These are phyloP conservation scores for Scomber scombrus DNA, from an alignment of 2,113 vertebrate species.

Conservation along the genomic window DNA sequence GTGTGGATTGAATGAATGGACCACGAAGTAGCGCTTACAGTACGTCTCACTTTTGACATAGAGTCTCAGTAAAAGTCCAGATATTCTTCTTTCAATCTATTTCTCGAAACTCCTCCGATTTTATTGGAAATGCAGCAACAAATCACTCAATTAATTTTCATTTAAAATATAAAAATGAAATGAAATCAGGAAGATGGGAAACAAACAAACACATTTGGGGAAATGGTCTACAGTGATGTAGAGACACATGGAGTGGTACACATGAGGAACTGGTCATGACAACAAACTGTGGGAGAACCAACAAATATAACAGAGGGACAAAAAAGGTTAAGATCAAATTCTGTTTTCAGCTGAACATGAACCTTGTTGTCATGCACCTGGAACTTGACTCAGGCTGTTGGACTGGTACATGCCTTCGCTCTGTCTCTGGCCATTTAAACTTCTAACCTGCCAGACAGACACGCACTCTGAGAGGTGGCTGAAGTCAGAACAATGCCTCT, in stretches of 20 bases:
- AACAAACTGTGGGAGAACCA: not conserved
- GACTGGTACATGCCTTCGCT: not conserved
- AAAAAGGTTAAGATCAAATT: no score
- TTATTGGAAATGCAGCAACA: no score
- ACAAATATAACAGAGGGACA: not conserved
- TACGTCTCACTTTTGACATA: no score
- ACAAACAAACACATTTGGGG: not conserved
- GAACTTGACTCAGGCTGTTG: not conserved
- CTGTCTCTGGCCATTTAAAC: slow-evolving; percentile 4
- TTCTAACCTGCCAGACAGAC: slow-evolving; percentile 9
- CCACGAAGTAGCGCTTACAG: no score
- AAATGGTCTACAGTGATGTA: not conserved
- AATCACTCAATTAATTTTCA: no score
- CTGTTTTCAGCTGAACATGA: not conserved
- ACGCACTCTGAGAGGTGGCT: not conserved
- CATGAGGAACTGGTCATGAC: not conserved
- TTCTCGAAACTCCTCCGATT: no score
- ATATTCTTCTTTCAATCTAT: no score
- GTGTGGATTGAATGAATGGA: no score
- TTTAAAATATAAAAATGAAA: no score
- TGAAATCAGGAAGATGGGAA: no score
- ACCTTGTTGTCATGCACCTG: not conserved
- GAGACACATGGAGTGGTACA: not conserved
- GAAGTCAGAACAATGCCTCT: not conserved
- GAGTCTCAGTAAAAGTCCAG: no score